A percentile compares a stretch with the other conserved stretches of the same genome.
These are phyloP conservation scores for Corythornis cristatus DNA, from an alignment of 2,113 vertebrate species.

Conservation along the genomic window DNA sequence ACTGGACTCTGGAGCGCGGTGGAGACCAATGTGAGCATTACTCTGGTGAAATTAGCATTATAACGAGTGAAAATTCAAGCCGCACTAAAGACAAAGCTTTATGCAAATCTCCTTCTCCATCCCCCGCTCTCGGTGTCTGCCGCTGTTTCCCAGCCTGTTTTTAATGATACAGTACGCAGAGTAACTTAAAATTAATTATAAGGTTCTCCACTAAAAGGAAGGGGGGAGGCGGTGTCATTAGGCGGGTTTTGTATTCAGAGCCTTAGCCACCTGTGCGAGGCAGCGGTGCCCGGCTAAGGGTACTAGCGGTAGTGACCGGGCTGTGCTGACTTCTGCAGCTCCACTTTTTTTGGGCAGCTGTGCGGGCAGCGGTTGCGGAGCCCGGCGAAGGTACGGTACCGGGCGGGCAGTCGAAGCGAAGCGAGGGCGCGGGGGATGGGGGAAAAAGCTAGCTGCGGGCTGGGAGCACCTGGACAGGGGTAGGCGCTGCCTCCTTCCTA, in stretches of 20 bases:
- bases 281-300: neutral
- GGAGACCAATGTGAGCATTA: constrained; percentile 37
- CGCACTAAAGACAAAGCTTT: constrained; percentile 70
- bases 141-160: constrained; percentile 53
- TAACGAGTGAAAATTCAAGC: constrained; percentile 43
- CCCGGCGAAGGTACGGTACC: constrained; percentile 12
- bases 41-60: constrained; percentile 67
- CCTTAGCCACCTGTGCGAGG: constrained; percentile 77
- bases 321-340: neutral
- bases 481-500: neutral
- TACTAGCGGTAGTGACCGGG: neutral
- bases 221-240: constrained; percentile 49
- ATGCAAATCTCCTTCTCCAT: constrained; percentile 66
- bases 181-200: constrained; percentile 76
- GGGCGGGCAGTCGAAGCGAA: neutral
- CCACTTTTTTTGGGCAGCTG: neutral
- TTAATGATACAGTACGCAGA: constrained; percentile 60
- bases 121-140: neutral
- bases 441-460: neutral
- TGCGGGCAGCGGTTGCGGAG: neutral
- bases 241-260: constrained; percentile 39
- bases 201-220: constrained; percentile 67
- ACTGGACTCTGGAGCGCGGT: constrained; percentile 5
- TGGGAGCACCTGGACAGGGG: neutral
- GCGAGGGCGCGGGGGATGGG: neutral